These are phyloP conservation scores for Peromyscus maniculatus DNA, from an alignment of 2,113 vertebrate species.

Conservation along the genomic window DNA sequence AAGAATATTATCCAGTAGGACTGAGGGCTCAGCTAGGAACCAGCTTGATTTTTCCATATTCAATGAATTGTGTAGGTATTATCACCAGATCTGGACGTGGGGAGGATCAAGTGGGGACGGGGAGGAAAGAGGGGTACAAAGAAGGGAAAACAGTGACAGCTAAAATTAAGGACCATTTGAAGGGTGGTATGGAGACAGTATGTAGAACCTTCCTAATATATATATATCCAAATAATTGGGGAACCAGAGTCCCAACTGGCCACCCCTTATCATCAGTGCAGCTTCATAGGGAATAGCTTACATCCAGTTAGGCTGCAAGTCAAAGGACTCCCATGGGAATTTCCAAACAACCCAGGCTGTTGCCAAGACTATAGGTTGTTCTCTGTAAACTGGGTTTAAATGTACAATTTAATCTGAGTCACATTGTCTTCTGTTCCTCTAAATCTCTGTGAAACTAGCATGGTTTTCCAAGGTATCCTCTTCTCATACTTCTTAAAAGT, in stretches of 20 bases:
- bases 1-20: background rate
- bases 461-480: background rate
- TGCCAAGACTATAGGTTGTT: background rate
- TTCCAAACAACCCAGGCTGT: background rate
- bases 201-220: background rate
- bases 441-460: background rate
- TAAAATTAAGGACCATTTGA: background rate
- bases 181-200: background rate
- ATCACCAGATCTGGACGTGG: background rate
- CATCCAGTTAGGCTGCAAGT: background rate
- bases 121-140: background rate
- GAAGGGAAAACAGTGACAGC: background rate
- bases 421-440: background rate
- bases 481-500: background rate
- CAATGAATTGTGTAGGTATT: background rate
- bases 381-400: background rate
- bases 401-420: background rate
- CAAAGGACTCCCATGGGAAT: background rate
- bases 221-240: background rate
- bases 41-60: background rate
- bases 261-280: background rate
- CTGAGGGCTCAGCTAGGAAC: background rate
- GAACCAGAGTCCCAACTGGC: no score
- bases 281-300: background rate
- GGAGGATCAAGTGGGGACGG: no score